Conservation (phyloP, 2,888 invertebrate species). For the Acronicta leporina region DNA sequence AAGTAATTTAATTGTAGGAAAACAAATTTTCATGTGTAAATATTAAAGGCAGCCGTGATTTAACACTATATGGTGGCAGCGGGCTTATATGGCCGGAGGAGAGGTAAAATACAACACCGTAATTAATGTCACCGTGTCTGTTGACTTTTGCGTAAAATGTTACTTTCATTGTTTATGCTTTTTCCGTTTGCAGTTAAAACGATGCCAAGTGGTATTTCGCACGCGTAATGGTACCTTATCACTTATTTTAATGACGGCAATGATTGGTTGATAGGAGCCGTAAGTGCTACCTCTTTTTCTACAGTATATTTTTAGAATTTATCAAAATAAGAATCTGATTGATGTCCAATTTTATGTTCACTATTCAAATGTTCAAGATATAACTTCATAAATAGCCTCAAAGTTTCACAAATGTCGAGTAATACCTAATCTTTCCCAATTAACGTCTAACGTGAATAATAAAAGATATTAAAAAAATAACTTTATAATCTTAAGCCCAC, state of each 20-base stretch:
- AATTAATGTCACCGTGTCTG: conserved; percentile 52
- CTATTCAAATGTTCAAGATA: too few species aligned
- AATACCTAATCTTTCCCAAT: too few species aligned
- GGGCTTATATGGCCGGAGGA: conserved; percentile 69
- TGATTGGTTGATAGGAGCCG: conserved; percentile 10
- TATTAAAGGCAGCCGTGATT: conserved; percentile 74
- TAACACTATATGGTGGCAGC: conserved; percentile 75
- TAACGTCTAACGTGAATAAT: too few species aligned
- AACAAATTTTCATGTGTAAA: conserved; percentile 70
- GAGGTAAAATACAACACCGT: conserved; percentile 61
- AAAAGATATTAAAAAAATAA: too few species aligned
- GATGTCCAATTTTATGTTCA: too few species aligned
- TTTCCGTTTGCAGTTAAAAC: conserved; percentile 32
- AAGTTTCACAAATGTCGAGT: too few species aligned
- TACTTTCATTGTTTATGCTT: conserved; percentile 28
- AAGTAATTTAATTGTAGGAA: conserved; percentile 67
- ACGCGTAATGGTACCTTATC: conserved; percentile 27
- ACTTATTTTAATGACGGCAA: conserved; percentile 27
- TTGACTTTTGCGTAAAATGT: conserved; percentile 39
- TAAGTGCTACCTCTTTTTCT: conserved; percentile 1
- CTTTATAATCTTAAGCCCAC: too few species aligned
- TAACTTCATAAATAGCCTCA: too few species aligned
- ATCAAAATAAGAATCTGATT: too few species aligned
- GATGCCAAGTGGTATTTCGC: conserved; percentile 25
- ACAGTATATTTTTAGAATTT: conserved; percentile 6